Percentiles rank a stretch among this genome's conserved stretches.
These are phyloP conservation scores for Fopius arisanus DNA, from an alignment of 1,140 invertebrate genomes.

Conservation along the genomic window DNA sequence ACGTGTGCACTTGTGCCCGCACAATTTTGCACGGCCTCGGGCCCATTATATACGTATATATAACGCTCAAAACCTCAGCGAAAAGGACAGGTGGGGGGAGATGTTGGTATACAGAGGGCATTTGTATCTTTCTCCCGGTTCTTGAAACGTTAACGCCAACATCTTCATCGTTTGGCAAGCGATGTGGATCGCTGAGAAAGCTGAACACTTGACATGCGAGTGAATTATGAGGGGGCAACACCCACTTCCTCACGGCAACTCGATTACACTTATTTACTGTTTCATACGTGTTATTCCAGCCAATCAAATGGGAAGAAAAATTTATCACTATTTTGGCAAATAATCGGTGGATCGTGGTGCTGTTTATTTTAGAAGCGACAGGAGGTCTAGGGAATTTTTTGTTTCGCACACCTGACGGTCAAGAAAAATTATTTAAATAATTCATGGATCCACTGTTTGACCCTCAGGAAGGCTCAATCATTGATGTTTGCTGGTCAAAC, in stretches of 20 bases:
- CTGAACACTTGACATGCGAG: constrained; percentile 35
- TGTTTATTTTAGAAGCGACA: no score
- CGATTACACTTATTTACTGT: constrained; percentile 28
- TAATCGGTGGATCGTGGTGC: no score
- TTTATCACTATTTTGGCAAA: neutral
- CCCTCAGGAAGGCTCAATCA: no score
- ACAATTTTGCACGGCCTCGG: constrained; percentile 6
- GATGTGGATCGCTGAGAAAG: constrained; percentile 33
- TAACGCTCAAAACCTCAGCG: neutral
- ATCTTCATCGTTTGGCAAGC: constrained; percentile 32
- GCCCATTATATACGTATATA: constrained; percentile 1
- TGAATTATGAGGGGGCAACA: constrained; percentile 40
- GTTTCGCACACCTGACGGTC: no score
- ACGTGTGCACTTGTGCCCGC: neutral
- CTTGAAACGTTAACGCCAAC: constrained; percentile 38
- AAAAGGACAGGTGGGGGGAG: neutral
- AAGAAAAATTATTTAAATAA: no score
- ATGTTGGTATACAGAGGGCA: constrained; percentile 6
- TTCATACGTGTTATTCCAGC: constrained; percentile 9
- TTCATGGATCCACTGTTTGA: no score
- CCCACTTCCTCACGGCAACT: constrained; percentile 33
- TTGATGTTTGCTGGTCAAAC: no score
- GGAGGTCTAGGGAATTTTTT: no score
- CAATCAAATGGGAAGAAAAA: neutral
- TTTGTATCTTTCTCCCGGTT: constrained; percentile 33